Evolutionary conservation across 1,140 invertebrate genomes (phyloP).

Genomic region (Diprion similis): DNA sequence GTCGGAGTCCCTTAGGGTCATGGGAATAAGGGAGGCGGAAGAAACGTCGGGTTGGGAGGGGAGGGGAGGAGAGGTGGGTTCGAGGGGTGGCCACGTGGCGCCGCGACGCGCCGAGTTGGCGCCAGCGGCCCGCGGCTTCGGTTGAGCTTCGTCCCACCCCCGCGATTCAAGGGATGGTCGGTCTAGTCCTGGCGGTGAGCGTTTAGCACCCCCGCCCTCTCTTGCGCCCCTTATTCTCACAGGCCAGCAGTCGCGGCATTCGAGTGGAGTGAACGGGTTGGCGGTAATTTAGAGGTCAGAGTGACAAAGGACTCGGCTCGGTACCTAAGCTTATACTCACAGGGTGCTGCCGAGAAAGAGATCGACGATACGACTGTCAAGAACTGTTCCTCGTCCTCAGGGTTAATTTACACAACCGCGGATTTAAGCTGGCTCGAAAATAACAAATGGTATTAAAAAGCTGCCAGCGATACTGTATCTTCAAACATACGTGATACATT

Average conservation of each 20-base stretch:
- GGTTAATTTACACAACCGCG: too few relatives aligned
- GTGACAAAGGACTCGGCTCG: background rate
- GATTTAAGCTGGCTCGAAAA: too few relatives aligned
- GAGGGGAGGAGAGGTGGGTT: slow-evolving; percentile 25
- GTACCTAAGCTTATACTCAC: too few relatives aligned
- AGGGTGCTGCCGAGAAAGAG: too few relatives aligned
- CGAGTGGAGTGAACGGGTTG: background rate
- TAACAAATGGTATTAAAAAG: too few relatives aligned
- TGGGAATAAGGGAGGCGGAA: too few relatives aligned
- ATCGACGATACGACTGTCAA: too few relatives aligned
- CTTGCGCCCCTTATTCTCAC: background rate
- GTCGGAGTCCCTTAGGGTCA: too few relatives aligned
- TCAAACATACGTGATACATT: too few relatives aligned
- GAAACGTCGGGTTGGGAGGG: background rate
- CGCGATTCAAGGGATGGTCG: slow-evolving; percentile 33
- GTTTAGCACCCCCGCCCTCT: slow-evolving; percentile 5
- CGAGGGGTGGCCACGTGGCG: slow-evolving; percentile 57
- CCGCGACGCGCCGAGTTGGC: slow-evolving; percentile 57
- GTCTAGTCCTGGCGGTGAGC: slow-evolving; percentile 6
- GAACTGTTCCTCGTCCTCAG: too few relatives aligned
- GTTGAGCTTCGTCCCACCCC: slow-evolving; percentile 43
- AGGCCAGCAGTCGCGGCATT: background rate
- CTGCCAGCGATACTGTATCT: too few relatives aligned
- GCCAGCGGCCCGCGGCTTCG: slow-evolving; percentile 49
- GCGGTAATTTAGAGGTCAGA: background rate